Base-by-base conservation (phyloP, 2,888 invertebrate genomes). In the Lomographa bimaculata region DNA sequence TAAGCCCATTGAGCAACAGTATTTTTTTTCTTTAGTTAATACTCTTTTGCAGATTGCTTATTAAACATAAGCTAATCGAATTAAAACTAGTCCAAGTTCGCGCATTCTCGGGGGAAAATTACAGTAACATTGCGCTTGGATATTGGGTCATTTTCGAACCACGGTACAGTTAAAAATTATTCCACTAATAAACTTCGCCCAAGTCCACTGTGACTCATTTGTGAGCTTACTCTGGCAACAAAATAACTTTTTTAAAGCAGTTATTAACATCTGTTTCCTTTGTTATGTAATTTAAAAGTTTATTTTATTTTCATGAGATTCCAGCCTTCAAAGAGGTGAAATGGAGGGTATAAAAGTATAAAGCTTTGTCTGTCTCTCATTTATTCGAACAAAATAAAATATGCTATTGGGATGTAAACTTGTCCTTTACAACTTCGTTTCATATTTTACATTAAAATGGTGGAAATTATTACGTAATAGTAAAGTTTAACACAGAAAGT, bases 231-330 rank as follows among this genome's bases (percentile, higher is more conserved):
- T 64, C 71, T 67, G 30, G 39, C 28, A 48, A 60, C 54, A 54
- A 58, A 67, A 70, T 34, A 47, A 50, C 69, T 64, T 58, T 64
- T 60, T 49, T 57, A 43, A 59, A 57, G 64, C 65, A 64, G 57
- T 76, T 72, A 65, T 63, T 67, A 69, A 59, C 67, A 68, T 54
- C 63, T 63, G 73, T 46, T 58, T 53, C 58, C 50, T 61, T 61
- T 54, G 51, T 66, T 57, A 60, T 56, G 52, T 60, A 58, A 56
- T 55, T 61, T 49, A 41, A 41, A 54, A 46, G 46, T 51, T 54
- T 46, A 46, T 49, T 47, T 47, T 47, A 40, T 45, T 54, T 49
- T 47, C 45, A 49, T 47, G 43, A 48, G 42, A 50, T 39, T 33
- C 41, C 32, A 28, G 25, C 49, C 42, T 45, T 51, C 50, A 54